A percentile compares a stretch with the other conserved stretches of the same genome.
phyloP scores from a whole-genome alignment of 2,888 invertebrate species.

The Polia nebulosa region DNA sequence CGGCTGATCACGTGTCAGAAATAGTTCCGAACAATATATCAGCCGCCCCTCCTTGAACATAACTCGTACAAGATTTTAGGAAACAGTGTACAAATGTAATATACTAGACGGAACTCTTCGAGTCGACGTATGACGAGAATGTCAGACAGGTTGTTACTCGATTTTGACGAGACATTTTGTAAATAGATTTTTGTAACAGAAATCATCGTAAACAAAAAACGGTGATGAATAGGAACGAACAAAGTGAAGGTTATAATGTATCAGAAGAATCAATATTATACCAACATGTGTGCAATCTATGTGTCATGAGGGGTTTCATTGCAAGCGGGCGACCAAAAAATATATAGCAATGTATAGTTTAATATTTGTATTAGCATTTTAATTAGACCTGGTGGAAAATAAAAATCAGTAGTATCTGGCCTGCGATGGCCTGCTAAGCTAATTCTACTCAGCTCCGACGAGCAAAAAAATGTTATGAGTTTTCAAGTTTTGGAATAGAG shows the following conservation, averaged over 20 bases:
- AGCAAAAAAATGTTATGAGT: background rate
- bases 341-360: background rate
- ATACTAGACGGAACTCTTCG: conserved; percentile 33
- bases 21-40: conserved; percentile 85
- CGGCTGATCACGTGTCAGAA: conserved; percentile 85
- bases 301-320: conserved; percentile 8
- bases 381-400: background rate
- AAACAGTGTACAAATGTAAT: conserved; percentile 60
- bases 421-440: background rate
- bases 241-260: conserved; percentile 4
- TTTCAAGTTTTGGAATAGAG: background rate
- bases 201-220: background rate
- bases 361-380: background rate
- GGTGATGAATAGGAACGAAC: background rate
- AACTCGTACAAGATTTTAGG: background rate
- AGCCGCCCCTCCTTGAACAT: conserved; percentile 82
- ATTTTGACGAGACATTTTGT: conserved; percentile 41
- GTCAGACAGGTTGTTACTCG: conserved; percentile 10
- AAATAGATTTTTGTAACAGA: conserved; percentile 50
- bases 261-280: conserved; percentile 18
- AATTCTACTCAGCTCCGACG: background rate
- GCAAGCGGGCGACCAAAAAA: conserved; percentile 15
- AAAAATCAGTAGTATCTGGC: background rate
- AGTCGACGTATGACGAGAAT: background rate
- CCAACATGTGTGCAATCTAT: background rate